Evolutionary conservation across 2,113 vertebrate genomes (phyloP), one percentile per base, ranked within the genome.

Genomic region (Sceloporus undulatus): DNA sequence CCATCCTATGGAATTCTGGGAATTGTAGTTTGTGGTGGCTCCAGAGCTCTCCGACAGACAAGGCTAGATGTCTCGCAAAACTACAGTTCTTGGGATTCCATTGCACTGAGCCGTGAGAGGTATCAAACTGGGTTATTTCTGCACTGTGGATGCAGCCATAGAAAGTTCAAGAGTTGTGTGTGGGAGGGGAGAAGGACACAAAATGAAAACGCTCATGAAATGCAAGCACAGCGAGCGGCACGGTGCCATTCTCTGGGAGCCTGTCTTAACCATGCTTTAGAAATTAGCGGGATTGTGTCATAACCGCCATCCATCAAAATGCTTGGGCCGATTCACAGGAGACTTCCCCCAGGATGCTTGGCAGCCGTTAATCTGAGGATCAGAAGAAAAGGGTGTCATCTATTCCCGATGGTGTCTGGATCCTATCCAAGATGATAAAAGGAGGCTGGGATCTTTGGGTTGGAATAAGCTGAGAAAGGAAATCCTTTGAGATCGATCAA

Each of bases 161-260:
- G 85, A 10, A 79, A 82, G 85, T 91, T 80, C 88, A 90, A 90
- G 91, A 88, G 13, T 16, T 59, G 10, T 59, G 14, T 6, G 56
- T 6, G 14, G 56, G 14, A 1, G 18, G 66, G 83, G 87, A 89
- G 92, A 92, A 91, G 90, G 88, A 90, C 65, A 85, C 82, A 27
- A 85, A 89, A 90, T 34, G 6, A 84, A 93, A 93, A 93, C 80
- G 90, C 0, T 71, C 25, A 25, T 74, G 11, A 74, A 74, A 14
- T 16, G 19, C 9, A 40, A 81, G 86, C 82, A 91, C 0, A 87
- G 90, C 87, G 48, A 70, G 76, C 83, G 87, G 84, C 88, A 81
- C 76, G 79, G 90, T 89, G 1, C 91, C 92, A 92, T 90, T 92
- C 80, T 42, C 84, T 94, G 71, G 87, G 91, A 91, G 90, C 90